Base-by-base conservation (phyloP, 2,797 vertebrate genomes). In the Uromys caudimaculatus region DNA sequence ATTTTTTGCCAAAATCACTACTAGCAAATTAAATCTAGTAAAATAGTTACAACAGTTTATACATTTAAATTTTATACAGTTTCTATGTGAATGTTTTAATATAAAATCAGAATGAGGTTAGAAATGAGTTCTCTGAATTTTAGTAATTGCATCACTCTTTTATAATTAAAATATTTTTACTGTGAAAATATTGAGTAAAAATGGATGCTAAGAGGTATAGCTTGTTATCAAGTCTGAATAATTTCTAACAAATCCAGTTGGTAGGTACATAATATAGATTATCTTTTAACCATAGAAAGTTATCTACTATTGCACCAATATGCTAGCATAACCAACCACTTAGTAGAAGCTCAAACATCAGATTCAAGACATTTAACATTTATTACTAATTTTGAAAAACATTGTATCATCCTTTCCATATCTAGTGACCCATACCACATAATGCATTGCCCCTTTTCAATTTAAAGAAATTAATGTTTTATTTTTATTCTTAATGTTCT, bases 201-300 rank as follows among this genome's bases (percentile, higher is more conserved):
- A 58, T 90, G 38, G 0, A 79, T 73, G 32, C 67, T 95, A 69
- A 75, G 67, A 89, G 24, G 27, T 93, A 19, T 29, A 32, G 35
- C 52, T 86, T 89, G 23, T 88, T 95, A 79, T 9, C 44, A 64
- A 54, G 84, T 91, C 50, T 86, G 75, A 91, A 85, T 77, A 92
- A 77, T 95, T 94, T 95, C 29, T 81, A 95, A 76, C 16, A 71
- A 58, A 62, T 94, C 2, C 5, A 89, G 52, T 81, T 91, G 50
- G 16, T 17, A 50, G 58, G 62, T 52, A 81, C 13, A 81, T 92
- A 83, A 91, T 76, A 47, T 73, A 79, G 47, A 23, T 89, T 91
- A 21, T 5, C 27, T 89, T 64, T 38, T 81, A 95, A 88, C 17
- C 10, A 17, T 82, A 91, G 50, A 54, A 90, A 54, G 1, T 89